Evolutionary conservation across 2,797 vertebrate genomes (phyloP), one percentile per base, ranked within the genome.

Genomic region (Erpetoichthys calabaricus): DNA sequence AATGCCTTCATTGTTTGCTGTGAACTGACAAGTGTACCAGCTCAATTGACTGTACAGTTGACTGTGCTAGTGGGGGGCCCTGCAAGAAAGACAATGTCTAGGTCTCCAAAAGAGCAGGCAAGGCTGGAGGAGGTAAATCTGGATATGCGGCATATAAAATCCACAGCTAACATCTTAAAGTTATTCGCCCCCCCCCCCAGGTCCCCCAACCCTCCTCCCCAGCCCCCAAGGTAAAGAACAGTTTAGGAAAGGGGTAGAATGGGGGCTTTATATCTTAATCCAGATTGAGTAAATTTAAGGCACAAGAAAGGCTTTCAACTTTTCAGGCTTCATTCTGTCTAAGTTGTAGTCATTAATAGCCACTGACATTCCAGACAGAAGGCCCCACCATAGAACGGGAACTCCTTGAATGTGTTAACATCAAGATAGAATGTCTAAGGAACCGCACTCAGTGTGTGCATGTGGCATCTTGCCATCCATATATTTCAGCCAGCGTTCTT

Each of bases 21-120:
- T 25, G 25, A 25, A 45, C 70, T 86, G 83, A 86, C 81, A 86
- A 85, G 85, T 86, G 81, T 75, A 82, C 82, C 79, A 75, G 79
- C 73, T 81, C 83, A 83, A 87, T 86, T 86, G 83, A 85, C 81
- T 80, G 81, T 85, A 82, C 83, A 84, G 82, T 82, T 80, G 77
- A 80, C 73, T 78, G 75, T 69, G 69, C 72, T 69, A 69, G 56
- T 57, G 67, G 64, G 56, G 67, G 65, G 67, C 70, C 25, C 25
- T 25, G 25, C 25, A 63, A 64, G 45, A 44, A 46, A 70, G 68
- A 80, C 77, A 82, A 81, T 81, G 73, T 66, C 67, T 80, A 76
- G 80, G 47, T 85, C 79, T 82, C 82, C 74, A 82, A 72, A 69
- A 49, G 47, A 25, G 25, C 25, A 25, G 25, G 25, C 25, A 25